Evolutionary conservation across 2,113 vertebrate genomes (phyloP).

Genomic region (Antidorcas marsupialis): DNA sequence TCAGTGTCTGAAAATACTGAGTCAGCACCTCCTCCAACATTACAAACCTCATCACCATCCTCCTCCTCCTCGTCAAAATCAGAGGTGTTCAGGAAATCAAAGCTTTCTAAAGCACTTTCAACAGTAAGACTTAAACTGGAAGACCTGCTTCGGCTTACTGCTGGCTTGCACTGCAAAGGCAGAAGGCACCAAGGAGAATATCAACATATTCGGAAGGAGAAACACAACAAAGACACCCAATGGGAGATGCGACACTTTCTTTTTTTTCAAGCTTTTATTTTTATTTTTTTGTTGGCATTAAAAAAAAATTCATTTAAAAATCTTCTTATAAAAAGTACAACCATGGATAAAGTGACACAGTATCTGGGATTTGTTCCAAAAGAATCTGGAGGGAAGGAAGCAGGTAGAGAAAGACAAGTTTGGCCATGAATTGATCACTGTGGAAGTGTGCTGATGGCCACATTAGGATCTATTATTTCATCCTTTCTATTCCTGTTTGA

Average conservation of each 20-base stretch:
- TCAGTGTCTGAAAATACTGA: slow-evolving; percentile 91
- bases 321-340: slow-evolving; percentile 57
- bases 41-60: slow-evolving; percentile 84
- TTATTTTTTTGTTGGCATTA: slow-evolving; percentile 66
- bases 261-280: slow-evolving; percentile 73
- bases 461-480: not conserved
- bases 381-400: not conserved
- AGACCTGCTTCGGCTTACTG: slow-evolving; percentile 90
- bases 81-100: slow-evolving; percentile 99
- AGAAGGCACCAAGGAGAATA: slow-evolving; percentile 77
- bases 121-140: slow-evolving; percentile 97
- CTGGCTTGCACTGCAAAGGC: slow-evolving; percentile 91
- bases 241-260: slow-evolving; percentile 9
- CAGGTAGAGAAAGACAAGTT: not conserved
- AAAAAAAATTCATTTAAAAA: slow-evolving; percentile 59
- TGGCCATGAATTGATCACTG: not conserved
- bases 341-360: not conserved
- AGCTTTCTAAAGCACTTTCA: slow-evolving; percentile 98
- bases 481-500: not conserved
- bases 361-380: not conserved
- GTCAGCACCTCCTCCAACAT: slow-evolving; percentile 82
- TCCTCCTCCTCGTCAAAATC: slow-evolving; percentile 97
- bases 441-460: not conserved
- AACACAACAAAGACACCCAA: not conserved
- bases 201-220: slow-evolving; percentile 36